phyloP scores from a whole-genome alignment of 2,113 vertebrate genomes.

The Ciconia boyciana region DNA sequence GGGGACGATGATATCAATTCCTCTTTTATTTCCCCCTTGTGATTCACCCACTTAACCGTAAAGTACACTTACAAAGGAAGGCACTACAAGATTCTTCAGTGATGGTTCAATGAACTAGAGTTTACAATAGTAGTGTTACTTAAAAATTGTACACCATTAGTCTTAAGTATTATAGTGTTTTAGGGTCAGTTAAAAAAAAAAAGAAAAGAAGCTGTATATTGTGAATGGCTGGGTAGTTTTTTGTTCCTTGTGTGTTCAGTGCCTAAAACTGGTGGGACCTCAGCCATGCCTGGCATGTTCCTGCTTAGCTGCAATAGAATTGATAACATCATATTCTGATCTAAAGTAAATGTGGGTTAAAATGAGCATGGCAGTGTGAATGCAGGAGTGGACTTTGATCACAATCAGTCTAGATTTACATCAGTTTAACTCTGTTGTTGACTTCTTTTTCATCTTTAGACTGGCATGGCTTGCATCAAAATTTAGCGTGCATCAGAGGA shows the following conservation, averaged over 20 bases:
- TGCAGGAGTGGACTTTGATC: neutral
- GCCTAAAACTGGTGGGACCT: neutral
- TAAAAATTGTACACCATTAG: neutral
- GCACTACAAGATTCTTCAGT: neutral
- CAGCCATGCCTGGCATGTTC: neutral
- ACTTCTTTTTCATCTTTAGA: neutral
- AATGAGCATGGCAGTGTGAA: neutral
- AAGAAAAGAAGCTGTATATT: neutral
- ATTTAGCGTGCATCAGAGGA: neutral
- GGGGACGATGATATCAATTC: constrained; percentile 13
- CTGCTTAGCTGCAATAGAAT: neutral
- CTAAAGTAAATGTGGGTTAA: neutral
- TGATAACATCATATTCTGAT: neutral
- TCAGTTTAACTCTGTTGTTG: neutral
- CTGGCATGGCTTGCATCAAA: neutral
- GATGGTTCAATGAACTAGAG: neutral
- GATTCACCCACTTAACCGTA: constrained; percentile 42
- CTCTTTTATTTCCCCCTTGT: constrained; percentile 43
- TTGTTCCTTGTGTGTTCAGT: neutral
- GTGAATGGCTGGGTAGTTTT: neutral
- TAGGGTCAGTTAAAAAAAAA: too few species aligned
- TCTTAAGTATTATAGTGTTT: rapidly evolving
- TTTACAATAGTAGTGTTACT: neutral
- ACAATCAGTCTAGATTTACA: neutral
- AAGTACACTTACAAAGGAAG: neutral